Conservation (phyloP, 2,113 vertebrate genomes). For the Thomomys bottae region DNA sequence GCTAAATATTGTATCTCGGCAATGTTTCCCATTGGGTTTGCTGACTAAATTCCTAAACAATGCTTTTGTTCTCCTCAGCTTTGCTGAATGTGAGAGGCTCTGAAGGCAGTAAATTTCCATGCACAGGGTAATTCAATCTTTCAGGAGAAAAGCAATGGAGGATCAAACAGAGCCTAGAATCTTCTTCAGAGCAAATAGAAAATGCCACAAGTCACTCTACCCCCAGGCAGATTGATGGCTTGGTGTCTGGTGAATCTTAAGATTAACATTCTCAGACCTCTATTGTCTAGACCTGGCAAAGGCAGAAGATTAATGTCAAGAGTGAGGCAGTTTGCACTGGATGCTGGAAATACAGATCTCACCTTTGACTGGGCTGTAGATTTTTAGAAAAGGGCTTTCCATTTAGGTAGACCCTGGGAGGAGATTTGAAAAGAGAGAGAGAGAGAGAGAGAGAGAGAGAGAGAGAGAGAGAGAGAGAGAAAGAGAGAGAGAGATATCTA, state of each 20-base stretch:
- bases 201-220: constrained; percentile 45
- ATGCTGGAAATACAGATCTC: constrained; percentile 70
- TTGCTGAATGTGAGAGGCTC: not conserved
- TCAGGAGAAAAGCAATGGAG: constrained; percentile 47
- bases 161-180: constrained; percentile 41
- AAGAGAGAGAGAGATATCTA: constrained; percentile 55
- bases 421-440: constrained; percentile 72
- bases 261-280: constrained; percentile 67
- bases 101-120: constrained; percentile 17
- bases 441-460: constrained; percentile 63
- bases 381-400: constrained; percentile 61
- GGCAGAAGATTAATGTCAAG: constrained; percentile 69
- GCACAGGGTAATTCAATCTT: constrained; percentile 24
- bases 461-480: no score
- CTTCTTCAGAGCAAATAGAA: constrained; percentile 65
- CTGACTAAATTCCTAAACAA: not conserved
- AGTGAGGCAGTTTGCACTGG: not conserved
- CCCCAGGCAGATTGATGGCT: constrained; percentile 64
- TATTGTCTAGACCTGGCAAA: constrained; percentile 67
- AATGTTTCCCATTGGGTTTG: not conserved
- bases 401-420: constrained; percentile 62
- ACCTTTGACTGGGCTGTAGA: constrained; percentile 66
- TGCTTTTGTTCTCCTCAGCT: constrained; percentile 1
- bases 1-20: not conserved
- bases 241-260: constrained; percentile 62